Percentiles rank a stretch among this genome's conserved stretches.
Conservation (phyloP, 2,888 invertebrate species). For the Leptinotarsa rubiginosa region DNA sequence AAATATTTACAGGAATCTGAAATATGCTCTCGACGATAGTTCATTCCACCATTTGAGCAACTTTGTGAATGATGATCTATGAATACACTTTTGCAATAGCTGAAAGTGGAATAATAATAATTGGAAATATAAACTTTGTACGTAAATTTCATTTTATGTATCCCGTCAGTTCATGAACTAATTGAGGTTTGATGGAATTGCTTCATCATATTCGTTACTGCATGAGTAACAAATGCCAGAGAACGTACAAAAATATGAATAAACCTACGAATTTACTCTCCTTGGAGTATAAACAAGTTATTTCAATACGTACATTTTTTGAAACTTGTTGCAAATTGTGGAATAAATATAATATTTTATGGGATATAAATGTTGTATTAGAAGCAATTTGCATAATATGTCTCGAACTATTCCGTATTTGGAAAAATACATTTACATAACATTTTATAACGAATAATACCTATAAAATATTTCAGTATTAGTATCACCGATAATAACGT, state of each 20-base stretch:
- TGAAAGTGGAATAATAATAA: no score
- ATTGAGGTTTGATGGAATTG: background rate
- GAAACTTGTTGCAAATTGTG: conserved; percentile 30
- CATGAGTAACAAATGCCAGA: background rate
- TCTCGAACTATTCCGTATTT: conserved; percentile 31
- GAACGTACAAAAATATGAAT: background rate
- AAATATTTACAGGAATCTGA: no score
- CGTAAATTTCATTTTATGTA: background rate
- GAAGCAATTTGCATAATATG: conserved; percentile 42
- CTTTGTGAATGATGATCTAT: no score
- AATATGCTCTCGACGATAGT: no score
- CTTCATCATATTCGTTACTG: background rate
- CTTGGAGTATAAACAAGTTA: conserved; percentile 36
- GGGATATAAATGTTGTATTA: conserved; percentile 42
- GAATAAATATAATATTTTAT: conserved; percentile 42
- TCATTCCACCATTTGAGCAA: no score
- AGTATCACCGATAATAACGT: background rate
- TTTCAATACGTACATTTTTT: conserved; percentile 34
- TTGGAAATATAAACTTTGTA: no score
- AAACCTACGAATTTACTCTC: conserved; percentile 8
- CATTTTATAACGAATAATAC: conserved; percentile 4
- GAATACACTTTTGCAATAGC: no score
- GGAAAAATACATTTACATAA: conserved; percentile 22
- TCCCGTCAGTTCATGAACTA: background rate
- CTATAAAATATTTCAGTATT: conserved; percentile 6